phyloP scores from a whole-genome alignment of 2,888 invertebrate species.

The Nomada goodeniana region DNA sequence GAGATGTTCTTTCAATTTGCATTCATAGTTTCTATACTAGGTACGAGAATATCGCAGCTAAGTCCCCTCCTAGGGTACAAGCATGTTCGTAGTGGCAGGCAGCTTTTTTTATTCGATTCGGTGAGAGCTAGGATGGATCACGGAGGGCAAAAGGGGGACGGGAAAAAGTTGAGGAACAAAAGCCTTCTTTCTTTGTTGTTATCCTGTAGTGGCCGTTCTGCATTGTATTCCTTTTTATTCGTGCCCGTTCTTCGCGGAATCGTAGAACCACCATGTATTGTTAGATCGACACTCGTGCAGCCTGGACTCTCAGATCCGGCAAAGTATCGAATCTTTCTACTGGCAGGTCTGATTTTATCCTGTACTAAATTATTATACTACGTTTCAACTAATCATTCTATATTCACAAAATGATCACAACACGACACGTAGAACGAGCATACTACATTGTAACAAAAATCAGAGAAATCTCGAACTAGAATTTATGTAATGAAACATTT shows the following conservation, averaged over 20 bases:
- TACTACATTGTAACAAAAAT: not conserved
- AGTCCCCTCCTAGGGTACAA: constrained; percentile 19
- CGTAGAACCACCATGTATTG: constrained; percentile 61
- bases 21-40: constrained; percentile 5
- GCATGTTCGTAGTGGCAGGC: constrained; percentile 40
- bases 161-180: constrained; percentile 72
- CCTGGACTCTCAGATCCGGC: constrained; percentile 43
- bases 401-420: not conserved
- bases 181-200: constrained; percentile 70
- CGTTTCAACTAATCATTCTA: not conserved
- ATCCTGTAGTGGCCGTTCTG: constrained; percentile 56
- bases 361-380: not conserved
- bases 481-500: constrained; percentile 29
- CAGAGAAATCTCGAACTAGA: not conserved
- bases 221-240: constrained; percentile 67
- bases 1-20: not conserved
- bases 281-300: constrained; percentile 60
- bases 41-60: constrained; percentile 5
- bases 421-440: not conserved
- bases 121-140: constrained; percentile 54
- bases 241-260: constrained; percentile 59
- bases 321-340: constrained; percentile 39
- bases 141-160: constrained; percentile 46
- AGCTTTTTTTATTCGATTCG: constrained; percentile 58
- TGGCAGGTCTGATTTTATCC: constrained; percentile 14